Base-by-base conservation (phyloP, 1,140 invertebrate species). In the Cephus cinctus region DNA sequence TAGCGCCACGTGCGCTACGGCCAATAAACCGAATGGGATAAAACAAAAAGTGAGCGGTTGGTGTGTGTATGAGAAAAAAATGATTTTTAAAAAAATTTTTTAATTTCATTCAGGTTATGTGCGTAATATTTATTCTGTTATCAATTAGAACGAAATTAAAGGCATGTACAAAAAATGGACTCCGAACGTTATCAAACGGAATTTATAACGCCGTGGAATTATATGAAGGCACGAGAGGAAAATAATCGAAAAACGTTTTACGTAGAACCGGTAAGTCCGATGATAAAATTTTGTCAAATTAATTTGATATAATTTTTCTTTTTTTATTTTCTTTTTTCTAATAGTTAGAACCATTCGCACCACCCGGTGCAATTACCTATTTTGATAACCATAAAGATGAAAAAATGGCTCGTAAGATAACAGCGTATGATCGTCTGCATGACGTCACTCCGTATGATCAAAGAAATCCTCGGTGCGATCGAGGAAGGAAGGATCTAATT, bases 351-450 rank as follows among this genome's bases (percentile, higher is more conserved):
- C 65, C 65, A 16, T 56, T 57, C 11, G 55, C 41, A 8, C 45
- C 59, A 9, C 57, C 58, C 11, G 25, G 52, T 15, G 55, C 61
- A 45, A 63, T 58, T n/a, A 57, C 61, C 27, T 69, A 61, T 43
- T 71, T 67, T 20, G 46, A 45, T 19, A 67, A 49, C 38, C 40
- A 47, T 41, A 58, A 43, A 31, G 41, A 44, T 43, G 50, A 39
- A 15, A 52, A 38, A 23, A 51, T 27, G 34, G 35, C 21, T 27
- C 36, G 31, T 39, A 23, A 5, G 30, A 43, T 53, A 54, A 61
- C 57, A 42, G 59, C 55, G 42, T 68, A 69, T 46, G 60, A 71
- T 59, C 65, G 67, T 36, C 39, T 57, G 41, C 56, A 65, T 49
- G 55, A 57, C 32, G 27, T 49, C 40, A 58, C 38, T 6, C 47